These are phyloP conservation scores for Stomatorhinus walkeri DNA, from an alignment of 2,797 vertebrate species.

Conservation along the genomic window DNA sequence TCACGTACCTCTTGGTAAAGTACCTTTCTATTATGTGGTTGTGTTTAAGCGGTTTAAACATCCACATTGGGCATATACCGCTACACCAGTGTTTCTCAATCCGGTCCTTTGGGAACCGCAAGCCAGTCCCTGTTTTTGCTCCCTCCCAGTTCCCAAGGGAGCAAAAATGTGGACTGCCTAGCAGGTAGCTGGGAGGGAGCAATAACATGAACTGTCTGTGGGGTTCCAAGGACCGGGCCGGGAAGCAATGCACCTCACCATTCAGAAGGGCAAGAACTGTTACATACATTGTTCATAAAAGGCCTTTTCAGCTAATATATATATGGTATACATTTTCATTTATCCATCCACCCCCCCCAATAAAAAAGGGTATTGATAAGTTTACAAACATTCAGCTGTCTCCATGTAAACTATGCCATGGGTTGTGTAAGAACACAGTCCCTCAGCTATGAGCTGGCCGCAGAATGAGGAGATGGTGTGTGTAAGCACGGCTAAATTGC, in stretches of 20 bases:
- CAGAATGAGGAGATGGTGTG: background rate
- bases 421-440: background rate
- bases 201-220: background rate
- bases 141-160: background rate
- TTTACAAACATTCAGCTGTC: constrained; percentile 49
- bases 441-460: background rate
- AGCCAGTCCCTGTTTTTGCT: background rate
- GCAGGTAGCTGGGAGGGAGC: background rate
- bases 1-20: constrained; percentile 17
- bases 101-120: background rate
- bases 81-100: constrained; percentile 5
- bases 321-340: constrained; percentile 9
- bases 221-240: background rate
- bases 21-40: constrained; percentile 22
- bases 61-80: constrained; percentile 18
- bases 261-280: constrained; percentile 30
- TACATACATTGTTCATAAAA: constrained; percentile 25
- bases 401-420: constrained; percentile 3
- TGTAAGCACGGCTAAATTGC: too few relatives aligned
- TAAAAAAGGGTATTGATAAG: constrained; percentile 27
- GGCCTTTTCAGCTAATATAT: constrained; percentile 15
- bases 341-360: background rate
- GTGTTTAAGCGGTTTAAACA: constrained; percentile 31
- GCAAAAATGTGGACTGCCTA: background rate
- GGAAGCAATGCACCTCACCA: background rate